Evolutionary conservation across 2,888 invertebrate species (phyloP).

Genomic region (Creontiades dilutus): DNA sequence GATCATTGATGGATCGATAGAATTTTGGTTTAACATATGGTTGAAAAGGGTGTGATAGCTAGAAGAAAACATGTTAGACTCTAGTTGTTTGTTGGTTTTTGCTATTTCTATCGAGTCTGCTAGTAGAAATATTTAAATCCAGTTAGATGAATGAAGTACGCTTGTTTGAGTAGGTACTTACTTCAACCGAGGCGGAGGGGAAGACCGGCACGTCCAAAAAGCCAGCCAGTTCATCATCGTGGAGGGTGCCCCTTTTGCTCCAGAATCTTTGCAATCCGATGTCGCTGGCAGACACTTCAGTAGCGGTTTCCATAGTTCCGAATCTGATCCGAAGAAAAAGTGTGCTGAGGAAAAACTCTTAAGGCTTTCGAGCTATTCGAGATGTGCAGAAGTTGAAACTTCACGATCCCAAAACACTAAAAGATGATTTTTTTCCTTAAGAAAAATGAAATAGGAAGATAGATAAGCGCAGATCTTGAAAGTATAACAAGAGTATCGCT

Average conservation of each 20-base stretch:
- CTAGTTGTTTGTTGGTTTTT: neutral
- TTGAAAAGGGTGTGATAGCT: neutral
- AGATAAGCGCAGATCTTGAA: constrained; percentile 9
- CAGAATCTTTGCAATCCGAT: constrained; percentile 73
- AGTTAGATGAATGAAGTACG: neutral
- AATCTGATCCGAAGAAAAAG: neutral
- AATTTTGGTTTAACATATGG: too few species aligned
- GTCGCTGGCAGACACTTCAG: constrained; percentile 72
- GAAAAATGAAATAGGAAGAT: neutral
- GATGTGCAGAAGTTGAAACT: neutral
- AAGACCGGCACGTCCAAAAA: constrained; percentile 73
- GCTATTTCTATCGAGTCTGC: neutral
- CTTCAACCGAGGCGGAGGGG: constrained; percentile 73
- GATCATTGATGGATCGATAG: too few species aligned
- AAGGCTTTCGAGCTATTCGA: neutral
- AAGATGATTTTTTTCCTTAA: neutral
- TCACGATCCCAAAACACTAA: neutral
- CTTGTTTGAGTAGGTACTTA: neutral
- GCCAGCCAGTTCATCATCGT: constrained; percentile 72
- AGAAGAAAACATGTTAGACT: neutral
- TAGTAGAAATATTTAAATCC: neutral
- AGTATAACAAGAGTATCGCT: neutral
- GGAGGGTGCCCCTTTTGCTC: constrained; percentile 72
- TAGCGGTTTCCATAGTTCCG: constrained; percentile 73
- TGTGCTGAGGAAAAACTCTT: neutral